phyloP scores from a whole-genome alignment of 1,140 invertebrate genomes.

The Papilio aristodemus region DNA sequence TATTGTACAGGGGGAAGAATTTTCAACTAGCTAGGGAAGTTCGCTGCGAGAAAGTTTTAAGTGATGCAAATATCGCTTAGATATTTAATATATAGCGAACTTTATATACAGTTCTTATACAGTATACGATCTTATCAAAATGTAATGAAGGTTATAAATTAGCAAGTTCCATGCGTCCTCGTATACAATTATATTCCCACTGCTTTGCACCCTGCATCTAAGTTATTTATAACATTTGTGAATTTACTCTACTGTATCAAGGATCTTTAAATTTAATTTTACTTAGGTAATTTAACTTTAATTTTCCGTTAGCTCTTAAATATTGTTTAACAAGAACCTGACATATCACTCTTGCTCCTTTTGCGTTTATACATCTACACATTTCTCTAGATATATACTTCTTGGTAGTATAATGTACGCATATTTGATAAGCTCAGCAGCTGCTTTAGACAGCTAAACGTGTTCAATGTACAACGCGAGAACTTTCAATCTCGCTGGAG shows the following conservation, averaged over 20 bases:
- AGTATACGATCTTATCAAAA: background rate
- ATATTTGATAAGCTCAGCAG: background rate
- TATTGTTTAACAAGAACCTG: no score
- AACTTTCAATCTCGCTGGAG: conserved; percentile 15
- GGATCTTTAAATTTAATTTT: no score
- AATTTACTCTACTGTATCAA: no score
- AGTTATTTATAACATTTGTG: no score
- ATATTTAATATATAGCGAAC: background rate
- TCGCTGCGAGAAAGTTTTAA: conserved; percentile 1
- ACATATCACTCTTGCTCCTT: no score
- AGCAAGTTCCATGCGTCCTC: background rate
- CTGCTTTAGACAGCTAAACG: conserved; percentile 24
- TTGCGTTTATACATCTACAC: no score
- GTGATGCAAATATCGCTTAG: background rate
- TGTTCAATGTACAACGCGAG: conserved; percentile 15
- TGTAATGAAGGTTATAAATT: conserved; percentile 3
- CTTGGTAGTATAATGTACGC: background rate
- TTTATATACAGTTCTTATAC: background rate
- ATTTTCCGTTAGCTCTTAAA: no score
- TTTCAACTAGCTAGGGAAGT: background rate
- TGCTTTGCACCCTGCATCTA: background rate
- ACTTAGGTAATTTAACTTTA: no score
- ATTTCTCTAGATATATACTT: background rate
- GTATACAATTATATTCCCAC: background rate
- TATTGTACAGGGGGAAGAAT: background rate